phyloP scores from a whole-genome alignment of 92 coral and sea anemone species.

The Pocillopora meandrina region DNA sequence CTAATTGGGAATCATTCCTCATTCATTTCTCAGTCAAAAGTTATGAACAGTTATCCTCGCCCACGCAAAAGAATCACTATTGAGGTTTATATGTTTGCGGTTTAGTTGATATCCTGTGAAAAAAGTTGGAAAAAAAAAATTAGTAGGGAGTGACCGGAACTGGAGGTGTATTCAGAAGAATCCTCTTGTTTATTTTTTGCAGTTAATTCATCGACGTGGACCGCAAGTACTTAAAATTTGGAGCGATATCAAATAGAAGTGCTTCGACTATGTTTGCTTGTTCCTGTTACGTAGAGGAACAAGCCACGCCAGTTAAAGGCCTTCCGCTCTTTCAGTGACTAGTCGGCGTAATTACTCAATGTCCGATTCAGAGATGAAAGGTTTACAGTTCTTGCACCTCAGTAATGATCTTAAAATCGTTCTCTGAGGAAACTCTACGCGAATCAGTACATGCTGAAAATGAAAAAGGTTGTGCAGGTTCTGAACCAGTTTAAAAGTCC shows the following conservation, averaged over 20 bases:
- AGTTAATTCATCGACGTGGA: not conserved
- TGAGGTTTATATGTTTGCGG: not conserved
- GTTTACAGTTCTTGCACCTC: too few species aligned
- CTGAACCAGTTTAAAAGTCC: too few species aligned
- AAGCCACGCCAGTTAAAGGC: not conserved
- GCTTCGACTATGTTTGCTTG: not conserved
- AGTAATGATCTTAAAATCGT: too few species aligned
- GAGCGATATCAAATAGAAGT: not conserved
- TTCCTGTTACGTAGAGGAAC: constrained; percentile 4
- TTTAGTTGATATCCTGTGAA: not conserved
- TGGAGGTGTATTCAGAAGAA: not conserved
- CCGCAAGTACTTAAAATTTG: not conserved
- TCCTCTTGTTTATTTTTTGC: not conserved
- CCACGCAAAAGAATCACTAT: constrained; percentile 19
- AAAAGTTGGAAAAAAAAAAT: not conserved
- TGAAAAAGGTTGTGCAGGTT: too few species aligned
- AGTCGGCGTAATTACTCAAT: not conserved
- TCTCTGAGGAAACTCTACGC: too few species aligned
- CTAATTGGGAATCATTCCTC: too few species aligned
- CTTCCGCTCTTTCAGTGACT: not conserved
- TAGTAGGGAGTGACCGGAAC: constrained; percentile 25
- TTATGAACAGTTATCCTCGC: not conserved
- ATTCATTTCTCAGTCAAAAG: too few species aligned
- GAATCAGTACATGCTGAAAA: too few species aligned
- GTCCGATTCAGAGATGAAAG: too few species aligned